Base-by-base conservation (phyloP, 2,888 invertebrate species). In the Eupithecia abbreviata region DNA sequence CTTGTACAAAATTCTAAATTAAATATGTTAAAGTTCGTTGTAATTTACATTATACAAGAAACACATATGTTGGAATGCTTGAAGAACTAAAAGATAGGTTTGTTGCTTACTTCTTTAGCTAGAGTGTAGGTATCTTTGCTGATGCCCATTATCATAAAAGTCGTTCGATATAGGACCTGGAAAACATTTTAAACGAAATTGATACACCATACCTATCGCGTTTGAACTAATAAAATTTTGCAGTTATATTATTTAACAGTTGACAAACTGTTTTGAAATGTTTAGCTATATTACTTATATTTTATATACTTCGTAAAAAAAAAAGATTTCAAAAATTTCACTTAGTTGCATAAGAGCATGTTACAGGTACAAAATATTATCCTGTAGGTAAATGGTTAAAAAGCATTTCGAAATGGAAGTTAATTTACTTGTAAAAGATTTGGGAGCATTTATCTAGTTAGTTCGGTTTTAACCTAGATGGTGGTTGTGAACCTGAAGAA, bases 11-110 rank as follows among this genome's bases (percentile, higher is more conserved):
- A 62, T 62, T 62, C 18, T 62, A 62, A 18, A 62, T 4, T 62
- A 62, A 30, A 62, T 30, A 62, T 9, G 62, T 30, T 62, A 62
- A 58, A 62, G 10, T 62, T 62, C 62, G 62, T 62, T 62, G 62
- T 58, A 58, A 18, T 62, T 62, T 30, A 62, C 30, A 58, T 58
- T 4, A 62, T 18, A 62, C 10, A 62, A 62, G n/a, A 62, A 62
- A 30, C 7, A 62, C 9, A 62, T 30, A 62, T 30, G 30, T 10
- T 62, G 62, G 62, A 62, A 62, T 62, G 62, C 62, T 4, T 62
- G 4, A 12, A 30, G 55, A 62, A 62, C 30, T 30, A 4, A 62
- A 62, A 12, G 18, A 55, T n/a, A 9, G 10, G 30, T 62, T 62
- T 62, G 62, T 58, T 18, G 51, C 9, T 18, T 58, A 58, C 4